Evolutionary conservation across 2,797 vertebrate genomes (phyloP).

Genomic region (Zenarchopterus dispar): DNA sequence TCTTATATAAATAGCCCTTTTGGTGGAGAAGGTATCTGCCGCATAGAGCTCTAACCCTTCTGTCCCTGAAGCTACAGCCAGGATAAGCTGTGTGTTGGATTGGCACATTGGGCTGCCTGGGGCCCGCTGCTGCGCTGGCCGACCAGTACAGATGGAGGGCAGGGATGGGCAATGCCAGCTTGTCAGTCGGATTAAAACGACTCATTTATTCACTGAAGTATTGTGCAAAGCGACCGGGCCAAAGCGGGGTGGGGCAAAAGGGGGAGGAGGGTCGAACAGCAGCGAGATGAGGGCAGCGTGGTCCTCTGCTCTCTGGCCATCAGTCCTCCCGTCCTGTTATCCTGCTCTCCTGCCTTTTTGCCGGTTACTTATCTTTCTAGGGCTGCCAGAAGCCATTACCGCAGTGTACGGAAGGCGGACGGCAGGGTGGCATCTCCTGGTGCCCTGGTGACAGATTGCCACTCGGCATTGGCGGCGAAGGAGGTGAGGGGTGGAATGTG

Average conservation of each 20-base stretch:
- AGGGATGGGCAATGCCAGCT: constrained; percentile 98
- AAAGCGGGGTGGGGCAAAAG: constrained; percentile 81
- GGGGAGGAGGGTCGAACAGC: constrained; percentile 68
- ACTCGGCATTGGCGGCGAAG: constrained; percentile 92
- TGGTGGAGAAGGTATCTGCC: constrained; percentile 84
- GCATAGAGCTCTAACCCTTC: constrained; percentile 87
- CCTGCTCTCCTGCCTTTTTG: constrained; percentile 64
- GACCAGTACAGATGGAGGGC: constrained; percentile 99
- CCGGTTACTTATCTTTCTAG: constrained; percentile 80
- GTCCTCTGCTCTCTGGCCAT: constrained; percentile 79
- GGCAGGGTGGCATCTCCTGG: constrained; percentile 94
- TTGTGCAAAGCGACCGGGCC: constrained; percentile 95
- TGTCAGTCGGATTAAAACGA: constrained; percentile 99
- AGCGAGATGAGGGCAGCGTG: constrained; percentile 67
- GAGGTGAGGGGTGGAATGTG: constrained; percentile 88
- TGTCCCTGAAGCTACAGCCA: constrained; percentile 88
- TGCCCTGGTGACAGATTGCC: constrained; percentile 98
- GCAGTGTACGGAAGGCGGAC: constrained; percentile 95
- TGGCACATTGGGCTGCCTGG: constrained; percentile 91
- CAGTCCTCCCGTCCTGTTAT: constrained; percentile 44
- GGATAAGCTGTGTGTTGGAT: constrained; percentile 88
- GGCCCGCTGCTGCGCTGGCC: constrained; percentile 92
- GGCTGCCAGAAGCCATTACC: constrained; percentile 99
- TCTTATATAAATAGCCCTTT: constrained; percentile 90
- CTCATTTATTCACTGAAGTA: constrained; percentile 99